These are phyloP conservation scores for Protobothrops flavoviridis DNA, from an alignment of 2,113 vertebrate species.

Conservation along the genomic window DNA sequence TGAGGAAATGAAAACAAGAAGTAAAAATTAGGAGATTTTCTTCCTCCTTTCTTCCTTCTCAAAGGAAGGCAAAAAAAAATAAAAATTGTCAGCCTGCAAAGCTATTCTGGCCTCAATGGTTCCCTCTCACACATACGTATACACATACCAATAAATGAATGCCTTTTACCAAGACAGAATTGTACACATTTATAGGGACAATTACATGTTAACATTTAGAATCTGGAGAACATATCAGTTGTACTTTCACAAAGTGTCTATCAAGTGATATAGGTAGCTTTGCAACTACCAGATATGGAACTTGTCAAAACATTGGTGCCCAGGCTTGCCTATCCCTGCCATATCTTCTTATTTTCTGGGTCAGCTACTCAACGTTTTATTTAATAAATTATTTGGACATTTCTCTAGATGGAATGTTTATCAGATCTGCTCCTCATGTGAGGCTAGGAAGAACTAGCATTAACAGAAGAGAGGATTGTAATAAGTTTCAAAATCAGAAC, in stretches of 20 bases:
- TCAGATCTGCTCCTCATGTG: neutral
- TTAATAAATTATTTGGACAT: neutral
- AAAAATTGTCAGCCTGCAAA: neutral
- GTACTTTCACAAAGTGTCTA: no score
- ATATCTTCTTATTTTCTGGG: neutral
- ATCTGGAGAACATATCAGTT: neutral
- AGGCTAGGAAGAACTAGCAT: neutral
- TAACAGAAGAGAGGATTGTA: neutral
- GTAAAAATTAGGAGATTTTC: neutral
- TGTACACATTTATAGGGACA: neutral
- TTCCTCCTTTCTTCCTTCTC: neutral
- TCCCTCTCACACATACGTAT: no score
- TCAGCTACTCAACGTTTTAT: neutral
- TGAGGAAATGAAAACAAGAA: neutral
- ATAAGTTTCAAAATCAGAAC: neutral
- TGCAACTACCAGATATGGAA: neutral
- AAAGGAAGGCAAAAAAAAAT: neutral
- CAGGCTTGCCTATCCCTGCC: neutral
- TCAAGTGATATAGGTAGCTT: neutral
- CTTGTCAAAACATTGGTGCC: neutral
- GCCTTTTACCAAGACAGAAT: neutral
- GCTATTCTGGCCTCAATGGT: neutral
- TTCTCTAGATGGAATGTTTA: neutral
- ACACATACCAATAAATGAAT: neutral
- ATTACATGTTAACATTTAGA: neutral